Evolutionary conservation across 2,113 vertebrate species (phyloP).

Genomic region (Aviceda subcristata): DNA sequence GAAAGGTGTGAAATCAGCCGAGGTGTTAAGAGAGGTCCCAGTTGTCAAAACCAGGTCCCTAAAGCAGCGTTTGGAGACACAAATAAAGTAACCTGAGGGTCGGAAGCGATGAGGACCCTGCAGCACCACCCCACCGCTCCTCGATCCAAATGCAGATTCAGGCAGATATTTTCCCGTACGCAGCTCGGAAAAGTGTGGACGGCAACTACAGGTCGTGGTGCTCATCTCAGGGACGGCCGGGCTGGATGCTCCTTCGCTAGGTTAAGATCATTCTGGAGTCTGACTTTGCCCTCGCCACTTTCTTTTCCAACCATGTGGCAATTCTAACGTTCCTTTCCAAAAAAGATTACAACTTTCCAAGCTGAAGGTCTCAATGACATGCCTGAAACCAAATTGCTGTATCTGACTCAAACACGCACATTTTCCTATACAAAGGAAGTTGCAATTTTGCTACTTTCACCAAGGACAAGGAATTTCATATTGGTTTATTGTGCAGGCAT

Average conservation of each 20-base stretch:
- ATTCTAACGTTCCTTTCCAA: not conserved
- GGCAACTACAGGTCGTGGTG: not conserved
- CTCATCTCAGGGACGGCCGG: not conserved
- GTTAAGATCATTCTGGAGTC: not conserved
- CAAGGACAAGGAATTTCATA: not conserved
- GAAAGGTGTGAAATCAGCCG: not conserved
- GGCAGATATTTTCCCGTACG: not conserved
- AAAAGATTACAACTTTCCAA: not conserved
- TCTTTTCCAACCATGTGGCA: not conserved
- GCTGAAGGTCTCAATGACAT: not conserved
- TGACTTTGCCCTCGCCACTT: not conserved
- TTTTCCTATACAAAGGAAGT: not conserved
- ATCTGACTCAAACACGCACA: accelerated
- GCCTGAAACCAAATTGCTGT: not conserved
- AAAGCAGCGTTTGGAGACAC: not conserved
- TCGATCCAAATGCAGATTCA: too few relatives aligned
- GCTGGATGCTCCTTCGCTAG: not conserved
- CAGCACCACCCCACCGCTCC: not conserved
- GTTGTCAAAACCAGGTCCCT: not conserved
- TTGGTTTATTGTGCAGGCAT: not conserved
- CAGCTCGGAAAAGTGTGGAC: not conserved
- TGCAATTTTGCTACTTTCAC: not conserved
- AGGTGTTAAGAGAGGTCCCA: not conserved
- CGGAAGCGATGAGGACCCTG: not conserved
- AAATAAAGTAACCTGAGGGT: not conserved